Evolutionary conservation across 2,113 vertebrate species (phyloP).

Genomic region (Ardeotis arabs): DNA sequence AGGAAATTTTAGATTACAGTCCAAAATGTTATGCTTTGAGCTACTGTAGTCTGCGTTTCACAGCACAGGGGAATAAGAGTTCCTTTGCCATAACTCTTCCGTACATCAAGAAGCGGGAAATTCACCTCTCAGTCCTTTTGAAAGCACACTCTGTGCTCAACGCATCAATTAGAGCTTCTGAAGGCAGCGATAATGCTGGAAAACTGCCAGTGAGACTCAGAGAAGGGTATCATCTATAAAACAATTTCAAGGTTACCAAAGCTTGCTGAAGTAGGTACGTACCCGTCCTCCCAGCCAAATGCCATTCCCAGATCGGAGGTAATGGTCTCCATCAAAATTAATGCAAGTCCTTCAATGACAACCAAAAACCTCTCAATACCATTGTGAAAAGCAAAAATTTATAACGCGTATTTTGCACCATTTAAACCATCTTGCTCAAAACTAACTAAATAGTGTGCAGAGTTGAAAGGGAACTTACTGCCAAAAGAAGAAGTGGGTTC

Average conservation of each 20-base stretch:
- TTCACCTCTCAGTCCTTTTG: background rate
- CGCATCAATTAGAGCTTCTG: background rate
- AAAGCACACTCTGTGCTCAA: background rate
- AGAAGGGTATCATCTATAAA: background rate
- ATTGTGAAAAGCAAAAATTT: background rate
- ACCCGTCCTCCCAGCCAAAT: background rate
- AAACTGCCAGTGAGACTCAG: background rate
- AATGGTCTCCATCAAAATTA: background rate
- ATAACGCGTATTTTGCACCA: background rate
- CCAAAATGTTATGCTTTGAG: constrained; percentile 11
- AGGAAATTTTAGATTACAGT: constrained; percentile 5
- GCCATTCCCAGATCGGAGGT: background rate
- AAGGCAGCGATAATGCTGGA: background rate
- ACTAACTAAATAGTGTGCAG: background rate
- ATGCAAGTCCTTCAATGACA: background rate
- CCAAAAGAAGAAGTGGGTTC: constrained; percentile 1
- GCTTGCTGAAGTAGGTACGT: background rate
- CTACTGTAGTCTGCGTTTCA: background rate
- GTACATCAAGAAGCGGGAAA: background rate
- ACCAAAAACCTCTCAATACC: background rate
- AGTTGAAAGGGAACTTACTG: background rate
- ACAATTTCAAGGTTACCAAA: background rate
- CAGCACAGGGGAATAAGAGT: background rate
- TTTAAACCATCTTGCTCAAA: background rate
- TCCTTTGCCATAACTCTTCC: background rate